Percentiles rank a stretch among this genome's conserved stretches.
These are phyloP conservation scores for Atherinosoma microstoma DNA, from an alignment of 2,797 vertebrate genomes.

Conservation along the genomic window DNA sequence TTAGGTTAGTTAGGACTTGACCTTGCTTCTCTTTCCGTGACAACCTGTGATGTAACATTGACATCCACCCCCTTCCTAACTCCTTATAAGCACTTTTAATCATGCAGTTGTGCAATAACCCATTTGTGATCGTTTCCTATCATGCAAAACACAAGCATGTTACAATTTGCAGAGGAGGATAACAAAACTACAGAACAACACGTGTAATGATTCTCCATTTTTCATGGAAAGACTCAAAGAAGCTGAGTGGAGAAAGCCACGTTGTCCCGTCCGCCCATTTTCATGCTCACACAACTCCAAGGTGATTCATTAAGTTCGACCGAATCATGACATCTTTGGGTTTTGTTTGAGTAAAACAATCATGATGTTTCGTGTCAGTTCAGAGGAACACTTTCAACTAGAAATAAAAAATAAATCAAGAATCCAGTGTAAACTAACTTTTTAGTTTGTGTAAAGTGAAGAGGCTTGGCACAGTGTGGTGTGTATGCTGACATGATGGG, in stretches of 20 bases:
- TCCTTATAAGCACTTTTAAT: neutral
- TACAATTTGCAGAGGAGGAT: too few species aligned
- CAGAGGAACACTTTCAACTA: neutral
- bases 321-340: neutral
- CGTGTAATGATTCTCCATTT: neutral
- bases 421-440: neutral
- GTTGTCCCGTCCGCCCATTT: neutral
- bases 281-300: too few species aligned
- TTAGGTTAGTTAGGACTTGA: neutral
- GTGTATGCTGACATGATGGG: constrained; percentile 7
- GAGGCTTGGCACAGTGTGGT: neutral
- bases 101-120: neutral
- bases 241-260: neutral
- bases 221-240: neutral
- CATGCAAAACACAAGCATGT: too few species aligned
- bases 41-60: neutral
- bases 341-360: neutral
- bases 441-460: neutral
- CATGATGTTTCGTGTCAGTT: neutral
- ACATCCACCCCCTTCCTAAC: neutral
- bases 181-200: neutral
- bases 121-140: too few species aligned
- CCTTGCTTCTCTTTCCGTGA: too few species aligned
- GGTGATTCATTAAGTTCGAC: too few species aligned
- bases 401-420: neutral